phyloP scores from a whole-genome alignment of 2,888 invertebrate genomes.

The Stramonita haemastoma region DNA sequence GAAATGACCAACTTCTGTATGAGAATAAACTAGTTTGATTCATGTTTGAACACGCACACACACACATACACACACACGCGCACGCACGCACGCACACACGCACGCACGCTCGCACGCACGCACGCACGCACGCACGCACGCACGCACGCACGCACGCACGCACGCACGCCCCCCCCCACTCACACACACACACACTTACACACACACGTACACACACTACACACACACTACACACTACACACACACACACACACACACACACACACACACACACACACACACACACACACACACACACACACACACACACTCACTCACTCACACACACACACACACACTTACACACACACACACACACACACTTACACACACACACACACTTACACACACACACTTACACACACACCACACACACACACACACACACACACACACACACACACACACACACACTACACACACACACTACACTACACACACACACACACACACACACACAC shows the following conservation, averaged over 20 bases:
- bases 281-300: not conserved
- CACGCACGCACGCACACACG: not conserved
- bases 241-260: not conserved
- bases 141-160: not conserved
- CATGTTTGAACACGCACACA: not conserved
- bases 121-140: not conserved
- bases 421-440: not conserved
- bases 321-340: not conserved
- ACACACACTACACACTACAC: too few relatives aligned
- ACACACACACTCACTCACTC: not conserved
- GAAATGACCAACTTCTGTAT: too few relatives aligned
- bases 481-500: not conserved
- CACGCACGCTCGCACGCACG: not conserved
- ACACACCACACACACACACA: not conserved
- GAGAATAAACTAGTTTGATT: too few relatives aligned
- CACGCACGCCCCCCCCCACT: too few relatives aligned
- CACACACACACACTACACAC: not conserved
- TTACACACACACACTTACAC: not conserved
- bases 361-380: too few relatives aligned
- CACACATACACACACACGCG: not conserved
- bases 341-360: not conserved
- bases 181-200: too few relatives aligned
- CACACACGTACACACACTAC: too few relatives aligned
- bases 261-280: not conserved
- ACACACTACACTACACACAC: conserved; percentile 11